phyloP scores from a whole-genome alignment of 2,113 vertebrate species.

The Microcebus jonahi region DNA sequence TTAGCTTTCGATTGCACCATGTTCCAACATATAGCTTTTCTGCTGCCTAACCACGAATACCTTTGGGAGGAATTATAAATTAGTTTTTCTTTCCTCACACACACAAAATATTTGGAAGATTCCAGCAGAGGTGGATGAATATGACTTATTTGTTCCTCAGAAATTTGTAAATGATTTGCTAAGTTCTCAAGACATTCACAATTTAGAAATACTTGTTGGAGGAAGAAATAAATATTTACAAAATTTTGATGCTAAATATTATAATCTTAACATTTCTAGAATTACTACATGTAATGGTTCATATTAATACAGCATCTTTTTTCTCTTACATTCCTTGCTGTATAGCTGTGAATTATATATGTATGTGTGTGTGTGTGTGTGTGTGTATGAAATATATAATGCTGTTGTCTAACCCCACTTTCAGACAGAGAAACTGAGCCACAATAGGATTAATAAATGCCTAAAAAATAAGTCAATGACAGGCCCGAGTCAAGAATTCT shows the following conservation, averaged over 20 bases:
- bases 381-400: background rate
- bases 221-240: conserved; percentile 37
- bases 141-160: conserved; percentile 31
- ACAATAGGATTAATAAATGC: background rate
- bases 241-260: conserved; percentile 25
- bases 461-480: background rate
- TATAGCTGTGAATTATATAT: background rate
- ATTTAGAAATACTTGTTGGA: background rate
- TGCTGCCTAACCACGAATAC: conserved; percentile 32
- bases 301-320: background rate
- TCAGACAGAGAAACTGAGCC: background rate
- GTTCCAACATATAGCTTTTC: background rate
- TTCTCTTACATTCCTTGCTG: background rate
- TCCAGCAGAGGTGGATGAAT: background rate
- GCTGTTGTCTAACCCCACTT: background rate
- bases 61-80: conserved; percentile 45
- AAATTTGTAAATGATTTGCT: conserved; percentile 46
- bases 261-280: conserved; percentile 7
- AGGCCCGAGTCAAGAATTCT: background rate
- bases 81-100: background rate
- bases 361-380: no score
- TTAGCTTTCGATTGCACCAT: conserved; percentile 38
- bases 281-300: background rate
- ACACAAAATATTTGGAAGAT: conserved; percentile 23
- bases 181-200: background rate